Conservation (phyloP, 2,113 vertebrate species). For the Sula dactylatra region DNA sequence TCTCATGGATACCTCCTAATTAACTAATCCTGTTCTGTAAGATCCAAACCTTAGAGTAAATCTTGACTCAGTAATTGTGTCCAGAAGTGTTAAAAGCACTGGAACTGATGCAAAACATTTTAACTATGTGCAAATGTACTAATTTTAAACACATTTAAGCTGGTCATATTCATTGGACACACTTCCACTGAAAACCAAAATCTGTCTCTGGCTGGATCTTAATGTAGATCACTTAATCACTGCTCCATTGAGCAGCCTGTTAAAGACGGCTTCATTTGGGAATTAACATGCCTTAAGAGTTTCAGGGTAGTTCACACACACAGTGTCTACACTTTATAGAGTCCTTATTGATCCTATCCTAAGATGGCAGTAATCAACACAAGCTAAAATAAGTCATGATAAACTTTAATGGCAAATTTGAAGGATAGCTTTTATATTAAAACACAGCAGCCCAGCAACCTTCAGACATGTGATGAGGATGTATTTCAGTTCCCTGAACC, state of each 20-base stretch:
- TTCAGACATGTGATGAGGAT: not conserved
- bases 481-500: not conserved
- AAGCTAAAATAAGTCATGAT: not conserved
- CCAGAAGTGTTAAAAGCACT: not conserved
- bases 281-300: not conserved
- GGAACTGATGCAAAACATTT: not conserved
- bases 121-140: not conserved
- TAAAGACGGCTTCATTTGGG: not conserved
- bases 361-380: not conserved
- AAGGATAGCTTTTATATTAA: not conserved
- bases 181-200: not conserved
- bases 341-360: not conserved
- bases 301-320: not conserved
- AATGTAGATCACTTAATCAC: not conserved
- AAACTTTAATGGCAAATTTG: not conserved
- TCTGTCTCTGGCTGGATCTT: not conserved
- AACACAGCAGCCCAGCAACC: not conserved
- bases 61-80: not conserved
- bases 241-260: not conserved
- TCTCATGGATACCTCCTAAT: not conserved
- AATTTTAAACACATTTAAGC: not conserved
- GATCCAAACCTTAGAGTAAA: not conserved
- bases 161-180: not conserved
- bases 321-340: not conserved
- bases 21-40: not conserved